Base-by-base conservation (phyloP, 2,888 invertebrate species). In the Nineta flava region DNA sequence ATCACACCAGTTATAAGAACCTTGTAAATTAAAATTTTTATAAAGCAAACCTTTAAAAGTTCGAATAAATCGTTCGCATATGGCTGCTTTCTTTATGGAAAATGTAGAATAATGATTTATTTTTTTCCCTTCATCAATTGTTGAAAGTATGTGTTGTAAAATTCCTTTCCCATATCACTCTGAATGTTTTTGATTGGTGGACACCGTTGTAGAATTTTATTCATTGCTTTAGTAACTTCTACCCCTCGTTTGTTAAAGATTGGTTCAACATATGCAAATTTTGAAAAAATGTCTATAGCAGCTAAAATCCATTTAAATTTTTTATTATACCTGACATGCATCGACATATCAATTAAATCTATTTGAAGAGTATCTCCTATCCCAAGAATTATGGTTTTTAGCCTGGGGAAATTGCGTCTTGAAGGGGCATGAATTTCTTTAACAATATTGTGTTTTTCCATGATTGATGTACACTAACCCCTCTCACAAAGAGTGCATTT, bases 1-100 rank as follows among this genome's bases (percentile, higher is more conserved):
- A 54, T 60, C 50, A 49, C 58, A 55, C 58, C 59, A 60, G 52
- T 56, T 54, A 52, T 58, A 59, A 7, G 51, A 52, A 38, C 58
- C 59, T n/a, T 55, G 49, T 46, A 56, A 55, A 46, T 57, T 58
- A 50, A 61, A 60, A 50, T 58, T 52, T 48, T 57, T 56, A 52
- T 54, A 59, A 55, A 60, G 55, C 48, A 51, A 52, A 42, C 43
- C 38, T 52, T 58, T 58, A 16, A 58, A 47, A 26, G 59, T 60
- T 49, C 57, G 47, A 52, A 57, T 57, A 42, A 55, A 56, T 49
- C 57, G 51, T 55, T 59, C 58, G 17, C 55, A 55, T 26, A 59
- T 57, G 38, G 56, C 47, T 10, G 57, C 56, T 53, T 58, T 60
- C 31, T 38, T 38, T 15, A 12, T 38, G n/a, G 38, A 38, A 38